A percentile compares a stretch with the other conserved stretches of the same genome.
Conservation (phyloP, 2,797 vertebrate genomes). For the Crocidura indochinensis region DNA sequence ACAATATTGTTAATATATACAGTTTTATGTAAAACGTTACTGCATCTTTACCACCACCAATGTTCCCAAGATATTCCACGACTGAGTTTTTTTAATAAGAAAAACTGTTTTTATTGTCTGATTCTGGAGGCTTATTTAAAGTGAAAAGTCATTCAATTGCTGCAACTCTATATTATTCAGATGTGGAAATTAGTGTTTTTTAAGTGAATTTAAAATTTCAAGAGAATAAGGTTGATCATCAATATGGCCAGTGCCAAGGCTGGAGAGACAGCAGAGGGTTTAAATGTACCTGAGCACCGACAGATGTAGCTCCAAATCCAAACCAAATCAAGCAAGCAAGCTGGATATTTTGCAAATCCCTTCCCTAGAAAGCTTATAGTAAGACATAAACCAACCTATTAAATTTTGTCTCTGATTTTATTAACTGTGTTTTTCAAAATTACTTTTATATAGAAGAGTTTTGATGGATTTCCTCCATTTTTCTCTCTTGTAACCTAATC, state of each 20-base stretch:
- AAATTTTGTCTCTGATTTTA: conserved; percentile 9
- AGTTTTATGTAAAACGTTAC: too few relatives aligned
- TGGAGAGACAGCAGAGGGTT: too few relatives aligned
- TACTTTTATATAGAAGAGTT: conserved; percentile 52
- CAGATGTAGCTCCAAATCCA: too few relatives aligned
- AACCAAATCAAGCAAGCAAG: too few relatives aligned
- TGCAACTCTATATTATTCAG: background rate
- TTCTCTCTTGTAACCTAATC: conserved; percentile 7
- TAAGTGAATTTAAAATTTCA: conserved; percentile 12
- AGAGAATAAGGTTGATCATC: conserved; percentile 4
- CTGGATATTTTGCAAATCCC: background rate
- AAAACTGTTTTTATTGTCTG: background rate
- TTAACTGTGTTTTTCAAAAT: conserved; percentile 43
- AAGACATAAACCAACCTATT: background rate
- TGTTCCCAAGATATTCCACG: too few relatives aligned
- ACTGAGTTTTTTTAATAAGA: too few relatives aligned
- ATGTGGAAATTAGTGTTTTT: conserved; percentile 17
- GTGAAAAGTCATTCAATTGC: background rate
- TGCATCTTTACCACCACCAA: too few relatives aligned
- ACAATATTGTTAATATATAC: too few relatives aligned
- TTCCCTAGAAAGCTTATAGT: background rate
- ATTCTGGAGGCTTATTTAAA: conserved; percentile 14
- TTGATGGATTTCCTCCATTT: background rate
- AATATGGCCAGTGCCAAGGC: background rate
- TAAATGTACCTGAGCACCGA: too few relatives aligned